phyloP scores from a whole-genome alignment of 2,113 vertebrate genomes.

The Myrmecophaga tridactyla region DNA sequence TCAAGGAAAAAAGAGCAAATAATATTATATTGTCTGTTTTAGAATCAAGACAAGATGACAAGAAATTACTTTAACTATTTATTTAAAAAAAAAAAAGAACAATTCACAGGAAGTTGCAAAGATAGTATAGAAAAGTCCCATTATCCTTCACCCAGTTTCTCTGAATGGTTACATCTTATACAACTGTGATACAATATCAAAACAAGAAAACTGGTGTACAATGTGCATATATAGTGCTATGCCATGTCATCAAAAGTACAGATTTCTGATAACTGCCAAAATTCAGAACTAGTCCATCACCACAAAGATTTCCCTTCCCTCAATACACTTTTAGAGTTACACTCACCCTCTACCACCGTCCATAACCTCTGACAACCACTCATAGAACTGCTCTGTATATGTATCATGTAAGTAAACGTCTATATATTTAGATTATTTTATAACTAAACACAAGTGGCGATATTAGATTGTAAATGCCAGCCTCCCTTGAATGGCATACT shows the following conservation, averaged over 20 bases:
- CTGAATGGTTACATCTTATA: not conserved
- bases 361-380: not conserved
- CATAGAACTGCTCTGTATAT: not conserved
- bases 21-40: not conserved
- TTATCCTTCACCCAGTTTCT: not conserved
- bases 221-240: not conserved
- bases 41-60: not conserved
- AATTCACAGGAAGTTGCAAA: not conserved
- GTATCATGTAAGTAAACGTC: not conserved
- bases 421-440: not conserved
- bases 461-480: not conserved
- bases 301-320: not conserved
- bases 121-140: not conserved
- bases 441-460: not conserved
- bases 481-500: not conserved
- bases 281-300: not conserved
- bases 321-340: not conserved
- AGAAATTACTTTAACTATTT: not conserved
- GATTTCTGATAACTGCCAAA: not conserved
- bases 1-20: not conserved
- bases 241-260: not conserved
- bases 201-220: not conserved
- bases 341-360: not conserved
- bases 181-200: not conserved
- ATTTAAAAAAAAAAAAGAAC: no score